Percentiles rank a stretch among this genome's conserved stretches.
Conservation (phyloP, 2,888 invertebrate species). For the Mimas tiliae region DNA sequence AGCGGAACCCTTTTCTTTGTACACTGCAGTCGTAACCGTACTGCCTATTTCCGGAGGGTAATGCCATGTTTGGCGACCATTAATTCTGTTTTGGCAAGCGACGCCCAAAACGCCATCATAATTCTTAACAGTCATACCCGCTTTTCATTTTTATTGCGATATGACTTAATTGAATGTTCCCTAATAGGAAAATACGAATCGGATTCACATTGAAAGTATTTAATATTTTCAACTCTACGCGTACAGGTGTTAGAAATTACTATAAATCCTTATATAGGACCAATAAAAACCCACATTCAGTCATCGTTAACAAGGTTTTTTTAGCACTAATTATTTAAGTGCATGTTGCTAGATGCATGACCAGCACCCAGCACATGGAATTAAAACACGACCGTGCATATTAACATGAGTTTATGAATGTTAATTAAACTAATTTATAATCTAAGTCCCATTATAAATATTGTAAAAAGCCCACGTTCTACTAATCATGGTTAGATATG, state of each 20-base stretch:
- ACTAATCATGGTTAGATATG: conserved; percentile 51
- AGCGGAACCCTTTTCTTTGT: conserved; percentile 40
- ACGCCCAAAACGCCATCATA: conserved; percentile 46
- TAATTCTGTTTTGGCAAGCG: conserved; percentile 59
- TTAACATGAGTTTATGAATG: conserved; percentile 3
- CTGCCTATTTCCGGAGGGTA: conserved; percentile 52
- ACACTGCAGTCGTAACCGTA: conserved; percentile 48
- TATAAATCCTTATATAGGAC: not conserved
- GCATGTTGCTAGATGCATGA: not conserved
- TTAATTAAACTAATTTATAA: conserved; percentile 29
- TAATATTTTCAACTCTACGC: not conserved
- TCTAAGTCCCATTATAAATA: conserved; percentile 16
- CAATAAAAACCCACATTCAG: not conserved
- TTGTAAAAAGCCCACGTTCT: conserved; percentile 44
- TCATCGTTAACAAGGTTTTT: not conserved
- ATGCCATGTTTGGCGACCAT: conserved; percentile 60
- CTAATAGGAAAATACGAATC: conserved; percentile 4
- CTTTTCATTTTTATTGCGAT: conserved; percentile 48
- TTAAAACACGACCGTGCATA: not conserved
- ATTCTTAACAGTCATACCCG: conserved; percentile 51
- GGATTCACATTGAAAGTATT: not conserved
- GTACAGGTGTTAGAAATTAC: not conserved
- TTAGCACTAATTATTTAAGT: not conserved
- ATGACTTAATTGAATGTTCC: conserved; percentile 36
- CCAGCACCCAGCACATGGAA: not conserved